Percentiles rank a stretch among this genome's conserved stretches.
Conservation (phyloP, 2,888 invertebrate genomes). For the Prosapia bicincta region DNA sequence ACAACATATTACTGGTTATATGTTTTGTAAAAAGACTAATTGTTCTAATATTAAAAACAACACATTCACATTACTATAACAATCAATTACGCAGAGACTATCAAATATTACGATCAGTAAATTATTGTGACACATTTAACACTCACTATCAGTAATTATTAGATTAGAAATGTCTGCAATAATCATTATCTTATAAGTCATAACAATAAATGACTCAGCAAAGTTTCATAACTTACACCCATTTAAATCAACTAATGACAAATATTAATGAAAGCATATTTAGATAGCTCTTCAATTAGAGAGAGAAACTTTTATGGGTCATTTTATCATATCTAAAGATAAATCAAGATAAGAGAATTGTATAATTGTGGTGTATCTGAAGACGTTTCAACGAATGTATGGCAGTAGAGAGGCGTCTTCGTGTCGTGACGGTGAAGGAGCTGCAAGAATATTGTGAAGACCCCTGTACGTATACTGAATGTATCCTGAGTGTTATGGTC, state of each 20-base stretch:
- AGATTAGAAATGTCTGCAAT: not conserved
- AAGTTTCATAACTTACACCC: not conserved
- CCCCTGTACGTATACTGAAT: slow-evolving; percentile 99
- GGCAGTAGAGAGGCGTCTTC: not conserved
- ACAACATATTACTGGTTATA: too few species aligned
- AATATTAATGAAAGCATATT: not conserved
- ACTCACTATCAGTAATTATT: not conserved
- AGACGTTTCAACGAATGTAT: not conserved
- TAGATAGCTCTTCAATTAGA: not conserved
- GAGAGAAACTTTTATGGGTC: not conserved
- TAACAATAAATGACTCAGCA: not conserved
- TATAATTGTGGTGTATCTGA: not conserved
- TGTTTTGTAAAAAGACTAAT: too few species aligned
- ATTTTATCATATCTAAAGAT: not conserved
- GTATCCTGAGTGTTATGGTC: slow-evolving; percentile 94
- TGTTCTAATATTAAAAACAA: too few species aligned
- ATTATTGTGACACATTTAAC: not conserved
- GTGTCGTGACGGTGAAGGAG: not conserved
- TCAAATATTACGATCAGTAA: not conserved
- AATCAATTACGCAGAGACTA: too few species aligned
- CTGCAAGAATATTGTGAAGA: slow-evolving; percentile 57
- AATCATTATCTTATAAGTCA: not conserved
- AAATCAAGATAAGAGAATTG: not conserved
- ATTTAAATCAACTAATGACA: not conserved
- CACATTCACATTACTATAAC: too few species aligned